Evolutionary conservation across 2,797 vertebrate genomes (phyloP).

Genomic region (Yasuhikotakia modesta): DNA sequence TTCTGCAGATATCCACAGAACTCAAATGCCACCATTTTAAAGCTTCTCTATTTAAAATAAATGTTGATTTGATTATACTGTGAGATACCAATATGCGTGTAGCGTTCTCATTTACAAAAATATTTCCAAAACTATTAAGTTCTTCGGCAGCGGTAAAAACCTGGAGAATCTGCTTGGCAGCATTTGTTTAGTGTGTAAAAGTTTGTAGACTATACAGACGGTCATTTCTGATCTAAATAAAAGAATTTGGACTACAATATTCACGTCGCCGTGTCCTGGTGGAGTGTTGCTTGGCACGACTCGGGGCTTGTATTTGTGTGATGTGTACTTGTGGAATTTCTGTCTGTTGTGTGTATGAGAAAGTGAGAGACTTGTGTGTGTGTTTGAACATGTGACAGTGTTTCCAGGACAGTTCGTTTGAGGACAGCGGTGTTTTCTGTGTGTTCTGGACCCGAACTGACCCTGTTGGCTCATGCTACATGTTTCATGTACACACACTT

Average conservation of each 20-base stretch:
- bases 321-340: slow-evolving; percentile 43
- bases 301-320: slow-evolving; percentile 40
- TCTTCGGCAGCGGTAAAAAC: no score
- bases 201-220: slow-evolving; percentile 15
- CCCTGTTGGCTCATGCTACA: slow-evolving; percentile 68
- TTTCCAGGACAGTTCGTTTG: slow-evolving; percentile 50
- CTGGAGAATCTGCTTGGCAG: no score
- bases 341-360: slow-evolving; percentile 26
- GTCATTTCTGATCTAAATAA: slow-evolving; percentile 25
- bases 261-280: slow-evolving; percentile 26
- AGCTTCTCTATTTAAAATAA: not conserved
- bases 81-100: not conserved
- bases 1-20: not conserved
- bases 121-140: no score
- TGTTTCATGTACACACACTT: slow-evolving; percentile 64
- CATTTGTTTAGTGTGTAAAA: not conserved
- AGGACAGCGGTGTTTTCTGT: slow-evolving; percentile 71
- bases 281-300: slow-evolving; percentile 35
- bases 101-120: not conserved
- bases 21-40: not conserved
- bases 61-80: not conserved
- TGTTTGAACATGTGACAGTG: slow-evolving; percentile 27
- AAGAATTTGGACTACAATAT: slow-evolving; percentile 46
- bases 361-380: slow-evolving; percentile 27
- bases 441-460: slow-evolving; percentile 76